These are phyloP conservation scores for Nebria salina DNA, from an alignment of 2,888 invertebrate genomes.

Conservation along the genomic window DNA sequence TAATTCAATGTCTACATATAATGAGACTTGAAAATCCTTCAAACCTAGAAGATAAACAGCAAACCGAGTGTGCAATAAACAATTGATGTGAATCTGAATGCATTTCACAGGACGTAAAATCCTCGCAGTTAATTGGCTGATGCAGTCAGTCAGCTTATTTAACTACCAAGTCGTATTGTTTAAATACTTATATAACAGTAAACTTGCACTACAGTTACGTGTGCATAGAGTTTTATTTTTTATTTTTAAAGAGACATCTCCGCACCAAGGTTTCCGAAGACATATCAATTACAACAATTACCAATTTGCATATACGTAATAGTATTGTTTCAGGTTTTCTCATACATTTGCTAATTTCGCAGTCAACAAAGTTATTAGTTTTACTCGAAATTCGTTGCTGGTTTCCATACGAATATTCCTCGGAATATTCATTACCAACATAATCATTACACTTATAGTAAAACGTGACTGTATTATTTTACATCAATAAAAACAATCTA, in stretches of 20 bases:
- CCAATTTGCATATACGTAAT: not conserved
- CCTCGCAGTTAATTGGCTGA: slow-evolving; percentile 34
- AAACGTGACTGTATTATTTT: not conserved
- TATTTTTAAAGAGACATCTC: not conserved
- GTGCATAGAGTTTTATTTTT: not conserved
- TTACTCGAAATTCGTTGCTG: not conserved
- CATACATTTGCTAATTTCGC: not conserved
- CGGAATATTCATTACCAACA: not conserved
- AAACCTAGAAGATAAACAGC: not conserved
- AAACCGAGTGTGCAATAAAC: slow-evolving; percentile 10
- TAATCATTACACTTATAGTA: not conserved
- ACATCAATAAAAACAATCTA: no score
- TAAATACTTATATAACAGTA: not conserved
- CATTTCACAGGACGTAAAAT: slow-evolving; percentile 21
- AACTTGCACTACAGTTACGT: not conserved
- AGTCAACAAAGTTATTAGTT: not conserved
- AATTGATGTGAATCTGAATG: slow-evolving; percentile 34
- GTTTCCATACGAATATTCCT: not conserved
- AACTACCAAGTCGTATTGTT: not conserved
- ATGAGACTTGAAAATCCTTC: no score
- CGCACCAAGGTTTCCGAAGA: not conserved
- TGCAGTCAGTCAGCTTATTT: slow-evolving; percentile 10
- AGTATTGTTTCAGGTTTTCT: not conserved
- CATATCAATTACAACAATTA: not conserved
- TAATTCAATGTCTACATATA: no score